These are phyloP conservation scores for Drosophila pachea DNA, from an alignment of 1,140 invertebrate genomes.

Conservation along the genomic window DNA sequence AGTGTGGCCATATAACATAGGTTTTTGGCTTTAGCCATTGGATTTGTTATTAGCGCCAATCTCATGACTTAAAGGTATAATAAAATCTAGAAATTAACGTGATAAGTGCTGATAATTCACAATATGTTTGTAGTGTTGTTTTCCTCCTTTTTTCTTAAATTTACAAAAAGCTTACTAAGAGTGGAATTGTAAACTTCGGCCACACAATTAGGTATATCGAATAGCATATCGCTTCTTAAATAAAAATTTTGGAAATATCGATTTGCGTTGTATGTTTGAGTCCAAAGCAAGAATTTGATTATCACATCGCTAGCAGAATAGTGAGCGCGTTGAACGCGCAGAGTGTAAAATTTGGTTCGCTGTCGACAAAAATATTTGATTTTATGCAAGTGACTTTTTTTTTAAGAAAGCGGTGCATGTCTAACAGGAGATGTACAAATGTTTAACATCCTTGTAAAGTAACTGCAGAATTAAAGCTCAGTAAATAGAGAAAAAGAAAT, in stretches of 20 bases:
- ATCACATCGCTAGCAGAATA: conserved; percentile 25
- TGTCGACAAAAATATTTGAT: conserved; percentile 5
- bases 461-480: conserved; percentile 5
- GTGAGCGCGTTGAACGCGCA: conserved; percentile 44
- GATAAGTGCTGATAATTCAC: too few species aligned
- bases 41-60: not conserved
- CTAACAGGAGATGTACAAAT: conserved; percentile 5
- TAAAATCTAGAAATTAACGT: not conserved
- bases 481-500: conserved; percentile 24
- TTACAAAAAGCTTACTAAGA: too few species aligned
- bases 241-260: conserved; percentile 13
- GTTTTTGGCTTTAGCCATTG: not conserved
- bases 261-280: not conserved
- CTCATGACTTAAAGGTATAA: not conserved
- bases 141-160: not conserved
- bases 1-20: not conserved
- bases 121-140: not conserved
- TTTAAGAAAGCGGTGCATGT: conserved; percentile 18
- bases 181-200: not conserved
- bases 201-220: conserved; percentile 13
- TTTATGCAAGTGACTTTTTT: conserved; percentile 14
- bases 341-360: conserved; percentile 22
- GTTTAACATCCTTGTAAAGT: not conserved
- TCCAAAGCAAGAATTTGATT: conserved; percentile 27
- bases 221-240: conserved; percentile 12